Evolutionary conservation across 2,888 invertebrate genomes (phyloP), one percentile per base, ranked within the genome.

Genomic region (Drosophila cyrtoloma): DNA sequence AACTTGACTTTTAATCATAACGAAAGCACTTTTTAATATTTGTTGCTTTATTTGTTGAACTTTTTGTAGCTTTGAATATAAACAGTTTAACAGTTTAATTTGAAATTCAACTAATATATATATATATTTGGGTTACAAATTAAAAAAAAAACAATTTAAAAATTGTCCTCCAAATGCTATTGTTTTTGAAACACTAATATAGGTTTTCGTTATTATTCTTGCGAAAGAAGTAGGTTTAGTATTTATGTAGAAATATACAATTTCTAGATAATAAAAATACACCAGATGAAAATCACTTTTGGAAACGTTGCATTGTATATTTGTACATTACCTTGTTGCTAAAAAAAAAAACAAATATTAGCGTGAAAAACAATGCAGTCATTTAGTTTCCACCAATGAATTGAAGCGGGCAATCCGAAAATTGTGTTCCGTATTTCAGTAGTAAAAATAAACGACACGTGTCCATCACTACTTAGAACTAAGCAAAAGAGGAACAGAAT

Each of bases 401-500:
- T 28, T 30, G 12, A 22, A 47, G 14, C 7, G 47, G 4, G 7
- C 14, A 14, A 9, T 47, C 16, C 9, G 9, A 51, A 12, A 51
- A 19, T 51, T 19, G 10, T 19, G 3, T 51, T 0, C 3, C 19
- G 19, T 6, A 12, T n/a, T 28, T 16, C 6, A 16, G 44, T 19
- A 22, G n/a, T 26, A 16, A 19, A 28, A n/a, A 35, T 26, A 35
- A 26, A 35, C 39, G 39, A 42, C 22, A 57, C 30, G 26, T 3
- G 26, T 10, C 16, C 26, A 47, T 37, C 37, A 14, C 55, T 68
- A 32, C n/a, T 33, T 12, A 0, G 2, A 55, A 19, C 26, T 32
- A 28, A 37, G 47, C 35, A n/a, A 57, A 35, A 50, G 12, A 37
- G 52, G 33, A 68, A 57, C 37, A 26, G 37, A 28, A 28, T 57